A percentile compares a stretch with the other conserved stretches of the same genome.
phyloP scores from a whole-genome alignment of 2,113 vertebrate genomes.

The Sander lucioperca region DNA sequence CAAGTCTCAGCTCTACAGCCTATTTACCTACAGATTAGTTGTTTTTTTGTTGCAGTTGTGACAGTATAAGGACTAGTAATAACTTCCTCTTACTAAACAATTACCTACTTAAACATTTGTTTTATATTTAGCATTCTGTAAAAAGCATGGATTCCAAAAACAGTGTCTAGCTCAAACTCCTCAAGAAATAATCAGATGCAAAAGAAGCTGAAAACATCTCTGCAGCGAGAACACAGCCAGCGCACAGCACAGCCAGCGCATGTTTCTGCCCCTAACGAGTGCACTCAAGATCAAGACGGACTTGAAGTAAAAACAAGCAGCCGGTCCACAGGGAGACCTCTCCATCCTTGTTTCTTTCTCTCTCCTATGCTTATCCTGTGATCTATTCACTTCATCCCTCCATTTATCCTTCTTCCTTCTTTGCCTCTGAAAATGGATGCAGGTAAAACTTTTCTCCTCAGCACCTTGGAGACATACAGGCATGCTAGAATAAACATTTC shows the following conservation, averaged over 20 bases:
- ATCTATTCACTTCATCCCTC: conserved; percentile 39
- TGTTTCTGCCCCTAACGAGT: conserved; percentile 26
- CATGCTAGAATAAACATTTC: conserved; percentile 67
- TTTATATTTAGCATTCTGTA: neutral
- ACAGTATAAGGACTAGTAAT: neutral
- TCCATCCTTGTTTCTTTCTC: conserved; percentile 12
- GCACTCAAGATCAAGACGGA: conserved; percentile 47
- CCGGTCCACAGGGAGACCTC: conserved; percentile 38
- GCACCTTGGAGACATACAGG: conserved; percentile 27
- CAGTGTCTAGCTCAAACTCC: too few species aligned
- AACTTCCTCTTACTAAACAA: neutral
- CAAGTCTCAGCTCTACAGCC: neutral
- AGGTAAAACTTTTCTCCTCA: conserved; percentile 40
- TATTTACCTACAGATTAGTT: neutral
- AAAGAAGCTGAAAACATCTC: conserved; percentile 30
- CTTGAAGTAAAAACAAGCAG: conserved; percentile 43
- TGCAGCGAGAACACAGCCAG: conserved; percentile 10
- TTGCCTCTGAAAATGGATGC: conserved; percentile 9
- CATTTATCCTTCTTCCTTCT: conserved; percentile 2
- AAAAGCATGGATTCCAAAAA: neutral
- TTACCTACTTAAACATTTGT: neutral
- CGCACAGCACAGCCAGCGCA: neutral
- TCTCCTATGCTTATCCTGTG: conserved; percentile 28
- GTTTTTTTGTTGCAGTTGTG: neutral
- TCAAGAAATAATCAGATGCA: neutral